Conservation (phyloP, 2,113 vertebrate genomes). For the Pedionomus torquatus region DNA sequence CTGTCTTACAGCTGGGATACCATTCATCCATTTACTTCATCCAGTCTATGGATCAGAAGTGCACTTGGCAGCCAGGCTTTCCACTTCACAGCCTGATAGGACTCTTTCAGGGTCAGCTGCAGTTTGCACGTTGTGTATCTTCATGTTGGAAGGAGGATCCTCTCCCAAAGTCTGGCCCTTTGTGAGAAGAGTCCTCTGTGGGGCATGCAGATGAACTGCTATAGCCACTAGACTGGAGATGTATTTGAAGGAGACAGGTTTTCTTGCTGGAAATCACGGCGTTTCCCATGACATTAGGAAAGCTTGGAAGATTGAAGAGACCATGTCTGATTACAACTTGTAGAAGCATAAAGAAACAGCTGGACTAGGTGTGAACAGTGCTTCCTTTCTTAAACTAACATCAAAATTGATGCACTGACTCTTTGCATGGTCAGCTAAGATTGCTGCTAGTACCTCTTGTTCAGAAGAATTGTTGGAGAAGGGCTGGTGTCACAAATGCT, state of each 20-base stretch:
- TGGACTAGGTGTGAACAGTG: not conserved
- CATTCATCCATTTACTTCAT: not conserved
- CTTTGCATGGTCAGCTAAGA: not conserved
- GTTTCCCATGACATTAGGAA: not conserved
- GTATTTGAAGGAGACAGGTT: not conserved
- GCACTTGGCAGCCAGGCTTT: not conserved
- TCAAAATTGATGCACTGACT: not conserved
- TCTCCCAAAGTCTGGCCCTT: not conserved
- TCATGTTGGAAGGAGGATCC: not conserved
- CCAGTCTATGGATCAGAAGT: not conserved
- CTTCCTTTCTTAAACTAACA: not conserved
- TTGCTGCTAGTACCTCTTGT: not conserved
- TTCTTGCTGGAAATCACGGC: not conserved
- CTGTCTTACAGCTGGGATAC: not conserved
- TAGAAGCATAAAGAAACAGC: not conserved
- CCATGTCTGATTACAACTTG: not conserved
- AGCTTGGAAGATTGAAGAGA: not conserved
- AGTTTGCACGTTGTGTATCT: not conserved
- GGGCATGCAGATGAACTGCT: not conserved
- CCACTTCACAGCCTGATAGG: not conserved
- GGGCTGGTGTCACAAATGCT: not conserved
- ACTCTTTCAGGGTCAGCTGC: not conserved
- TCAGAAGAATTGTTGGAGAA: not conserved
- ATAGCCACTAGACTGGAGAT: not conserved
- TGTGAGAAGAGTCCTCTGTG: not conserved